Evolutionary conservation across 2,797 vertebrate species (phyloP), one percentile per base, ranked within the genome.

Genomic region (Strix occidentalis): DNA sequence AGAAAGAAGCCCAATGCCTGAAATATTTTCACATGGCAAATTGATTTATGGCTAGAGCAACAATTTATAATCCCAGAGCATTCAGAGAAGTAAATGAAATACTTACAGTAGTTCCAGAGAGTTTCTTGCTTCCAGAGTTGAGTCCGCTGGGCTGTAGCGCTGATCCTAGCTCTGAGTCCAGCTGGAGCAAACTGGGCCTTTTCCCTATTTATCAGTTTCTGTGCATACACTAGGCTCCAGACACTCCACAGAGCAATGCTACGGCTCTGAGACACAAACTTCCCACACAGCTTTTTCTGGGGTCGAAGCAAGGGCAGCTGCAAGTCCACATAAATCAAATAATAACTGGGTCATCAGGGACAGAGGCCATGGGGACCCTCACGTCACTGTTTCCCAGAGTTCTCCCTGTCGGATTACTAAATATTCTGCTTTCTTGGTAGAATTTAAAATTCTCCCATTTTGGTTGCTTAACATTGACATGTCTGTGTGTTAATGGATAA

Each of bases 281-380:
- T 98, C 98, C 98, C 98, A 98, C 97, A 97, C 97, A 96, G 95
- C 95, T 96, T 78, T 96, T 92, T 87, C 93, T 92, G 96, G 96
- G 98, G 98, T 98, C 98, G 97, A 95, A 97, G 96, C 95, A 70
- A 97, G 98, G 98, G 97, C 98, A 98, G 96, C 97, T 74, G 94
- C 87, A 96, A 97, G 95, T 93, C 97, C 95, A 96, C 97, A 98
- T 98, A 98, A 98, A 98, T 98, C 98, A 98, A 97, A 96, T 90
- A 97, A 97, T 53, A 98, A 97, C 97, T 96, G 97, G 97, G 97
- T 98, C 95, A 97, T 96, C 95, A 91, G 96, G 96, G 96, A 98
- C 96, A 96, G 95, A 96, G 95, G 97, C 96, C 97, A 94, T 84
- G 95, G 92, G 96, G 95, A 97, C 81, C 96, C 92, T 97, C 95